Evolutionary conservation across 2,888 invertebrate genomes (phyloP).

Genomic region (Cephonodes hylas): DNA sequence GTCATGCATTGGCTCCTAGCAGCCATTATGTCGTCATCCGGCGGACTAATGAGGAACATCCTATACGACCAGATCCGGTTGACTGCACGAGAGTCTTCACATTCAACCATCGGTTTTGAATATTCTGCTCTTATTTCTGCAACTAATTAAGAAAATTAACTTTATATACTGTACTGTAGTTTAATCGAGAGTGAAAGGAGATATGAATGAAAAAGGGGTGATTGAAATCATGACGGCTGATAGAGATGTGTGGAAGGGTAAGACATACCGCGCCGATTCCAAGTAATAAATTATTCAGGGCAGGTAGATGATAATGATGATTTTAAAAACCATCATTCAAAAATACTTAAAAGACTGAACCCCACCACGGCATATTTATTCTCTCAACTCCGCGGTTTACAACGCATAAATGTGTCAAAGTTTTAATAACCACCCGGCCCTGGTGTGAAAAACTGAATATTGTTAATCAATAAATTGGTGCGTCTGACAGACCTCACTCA

Average conservation of each 20-base stretch:
- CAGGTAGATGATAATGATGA: no score
- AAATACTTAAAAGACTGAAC: background rate
- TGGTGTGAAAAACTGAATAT: slow-evolving; percentile 21
- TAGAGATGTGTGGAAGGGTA: no score
- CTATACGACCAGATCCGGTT: background rate
- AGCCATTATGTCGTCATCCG: background rate
- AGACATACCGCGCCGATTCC: no score
- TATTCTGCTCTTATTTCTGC: background rate
- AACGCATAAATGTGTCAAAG: no score
- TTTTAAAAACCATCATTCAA: background rate
- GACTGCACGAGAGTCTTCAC: background rate
- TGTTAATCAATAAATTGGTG: slow-evolving; percentile 38
- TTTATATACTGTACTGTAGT: no score
- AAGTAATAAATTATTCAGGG: no score
- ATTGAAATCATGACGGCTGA: no score
- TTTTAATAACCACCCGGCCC: background rate
- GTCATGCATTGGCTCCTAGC: background rate
- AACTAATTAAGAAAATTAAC: no score
- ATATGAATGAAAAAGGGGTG: no score
- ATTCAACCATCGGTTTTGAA: background rate
- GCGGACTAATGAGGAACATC: background rate
- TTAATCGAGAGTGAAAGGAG: no score
- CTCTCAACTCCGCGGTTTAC: no score
- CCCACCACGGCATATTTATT: no score
- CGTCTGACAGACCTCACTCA: slow-evolving; percentile 42